phyloP scores from a whole-genome alignment of 2,797 vertebrate genomes.

The Eptatretus atami region DNA sequence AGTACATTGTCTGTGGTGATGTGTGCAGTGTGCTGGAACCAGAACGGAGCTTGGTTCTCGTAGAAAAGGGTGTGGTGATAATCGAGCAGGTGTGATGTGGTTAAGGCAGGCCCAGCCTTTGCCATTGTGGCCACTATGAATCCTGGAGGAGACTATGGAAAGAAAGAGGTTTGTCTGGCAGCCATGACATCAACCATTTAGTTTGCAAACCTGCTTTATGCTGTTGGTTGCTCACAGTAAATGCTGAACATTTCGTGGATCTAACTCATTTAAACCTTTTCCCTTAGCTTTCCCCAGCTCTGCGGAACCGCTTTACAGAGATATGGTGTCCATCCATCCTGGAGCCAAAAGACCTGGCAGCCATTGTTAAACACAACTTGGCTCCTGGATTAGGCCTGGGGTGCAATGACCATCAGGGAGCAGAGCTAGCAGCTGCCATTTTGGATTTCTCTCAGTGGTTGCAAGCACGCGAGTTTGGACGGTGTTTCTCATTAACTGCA shows the following conservation, averaged over 20 bases:
- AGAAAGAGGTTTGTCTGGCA: constrained; percentile 46
- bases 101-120: constrained; percentile 36
- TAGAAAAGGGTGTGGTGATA: constrained; percentile 43
- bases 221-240: not conserved
- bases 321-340: constrained; percentile 82
- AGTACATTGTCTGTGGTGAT: not conserved
- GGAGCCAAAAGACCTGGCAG: constrained; percentile 32
- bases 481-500: constrained; percentile 46
- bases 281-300: constrained; percentile 53
- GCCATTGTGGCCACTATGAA: constrained; percentile 84
- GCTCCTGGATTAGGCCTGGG: constrained; percentile 25
- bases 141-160: constrained; percentile 86
- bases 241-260: not conserved
- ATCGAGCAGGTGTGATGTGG: constrained; percentile 34
- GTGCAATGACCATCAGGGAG: constrained; percentile 17
- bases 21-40: constrained; percentile 47
- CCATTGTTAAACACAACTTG: constrained; percentile 59
- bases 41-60: constrained; percentile 49
- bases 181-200: no score
- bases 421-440: constrained; percentile 46
- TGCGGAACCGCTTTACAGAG: constrained; percentile 86
- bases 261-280: not conserved
- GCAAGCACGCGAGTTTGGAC: constrained; percentile 48
- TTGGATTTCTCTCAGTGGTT: constrained; percentile 83
- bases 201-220: no score